These are phyloP conservation scores for Periphyllus acericola DNA, from an alignment of 2,888 invertebrate genomes.

Conservation along the genomic window DNA sequence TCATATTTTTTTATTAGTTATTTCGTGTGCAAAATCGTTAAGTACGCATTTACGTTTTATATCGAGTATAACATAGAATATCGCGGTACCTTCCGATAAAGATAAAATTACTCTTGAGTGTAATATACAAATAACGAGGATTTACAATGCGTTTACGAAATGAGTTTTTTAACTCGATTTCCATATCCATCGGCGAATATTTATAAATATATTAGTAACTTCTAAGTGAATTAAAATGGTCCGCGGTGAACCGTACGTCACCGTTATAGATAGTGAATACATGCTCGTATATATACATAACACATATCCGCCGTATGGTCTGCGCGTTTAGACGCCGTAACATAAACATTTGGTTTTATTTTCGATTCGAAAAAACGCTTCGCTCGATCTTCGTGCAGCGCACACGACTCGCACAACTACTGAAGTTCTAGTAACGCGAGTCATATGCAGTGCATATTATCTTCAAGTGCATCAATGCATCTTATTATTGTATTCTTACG, in stretches of 20 bases:
- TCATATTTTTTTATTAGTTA: too few species aligned
- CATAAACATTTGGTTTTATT: not conserved
- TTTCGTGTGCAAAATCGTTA: too few species aligned
- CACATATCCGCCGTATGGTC: not conserved
- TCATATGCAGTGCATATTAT: not conserved
- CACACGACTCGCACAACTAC: not conserved
- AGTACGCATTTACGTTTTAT: too few species aligned
- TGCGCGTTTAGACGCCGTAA: not conserved
- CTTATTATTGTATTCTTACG: not conserved
- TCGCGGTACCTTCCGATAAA: not conserved
- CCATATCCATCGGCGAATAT: too few species aligned
- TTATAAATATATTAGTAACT: too few species aligned
- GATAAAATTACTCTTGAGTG: too few species aligned
- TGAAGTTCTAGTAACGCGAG: not conserved
- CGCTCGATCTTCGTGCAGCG: not conserved
- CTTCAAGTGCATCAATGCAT: not conserved
- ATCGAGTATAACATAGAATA: too few species aligned
- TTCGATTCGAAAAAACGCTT: not conserved
- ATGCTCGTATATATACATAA: not conserved
- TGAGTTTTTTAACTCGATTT: not conserved
- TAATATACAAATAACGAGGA: not conserved
- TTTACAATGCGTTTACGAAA: not conserved
- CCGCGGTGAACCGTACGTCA: not conserved
- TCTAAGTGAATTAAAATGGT: not conserved
- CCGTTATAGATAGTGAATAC: not conserved